These are phyloP conservation scores for Daptonema setosum DNA, from an alignment of 2,888 invertebrate genomes.

Conservation along the genomic window DNA sequence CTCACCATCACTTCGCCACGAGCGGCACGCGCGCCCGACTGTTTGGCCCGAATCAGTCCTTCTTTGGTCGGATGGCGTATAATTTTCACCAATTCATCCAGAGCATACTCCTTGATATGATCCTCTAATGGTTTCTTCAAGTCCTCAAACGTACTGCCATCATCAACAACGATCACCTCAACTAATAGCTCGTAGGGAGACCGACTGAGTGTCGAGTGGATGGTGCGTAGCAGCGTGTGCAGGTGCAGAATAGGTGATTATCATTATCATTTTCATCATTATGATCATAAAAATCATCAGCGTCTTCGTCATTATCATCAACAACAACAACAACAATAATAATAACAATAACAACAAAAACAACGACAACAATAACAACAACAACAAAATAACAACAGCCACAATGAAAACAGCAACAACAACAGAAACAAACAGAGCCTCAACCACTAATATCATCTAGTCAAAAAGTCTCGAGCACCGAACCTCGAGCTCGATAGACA, in stretches of 20 bases:
- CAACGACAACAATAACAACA: too few relatives aligned
- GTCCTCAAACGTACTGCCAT: constrained; percentile 28
- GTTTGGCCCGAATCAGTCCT: constrained; percentile 28
- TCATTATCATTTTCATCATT: too few relatives aligned
- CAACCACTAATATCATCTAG: too few relatives aligned
- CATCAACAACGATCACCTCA: constrained; percentile 35
- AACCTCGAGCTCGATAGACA: too few relatives aligned
- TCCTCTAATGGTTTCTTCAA: constrained; percentile 30
- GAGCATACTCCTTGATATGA: constrained; percentile 22
- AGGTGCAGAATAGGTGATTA: constrained; percentile 32
- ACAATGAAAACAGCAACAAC: too few relatives aligned
- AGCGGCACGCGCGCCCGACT: constrained; percentile 45
- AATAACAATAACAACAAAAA: too few relatives aligned
- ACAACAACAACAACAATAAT: too few relatives aligned
- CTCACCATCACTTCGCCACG: constrained; percentile 45
- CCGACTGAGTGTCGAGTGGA: constrained; percentile 31
- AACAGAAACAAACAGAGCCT: too few relatives aligned
- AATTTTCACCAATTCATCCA: constrained; percentile 20
- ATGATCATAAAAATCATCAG: too few relatives aligned
- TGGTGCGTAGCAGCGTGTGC: constrained; percentile 32
- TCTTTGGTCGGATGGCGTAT: constrained; percentile 23
- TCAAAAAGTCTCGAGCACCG: too few relatives aligned
- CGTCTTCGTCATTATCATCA: too few relatives aligned
- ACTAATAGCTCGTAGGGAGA: constrained; percentile 32
- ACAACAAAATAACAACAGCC: too few relatives aligned